phyloP scores from a whole-genome alignment of 2,113 vertebrate species.

The Oriolus oriolus region DNA sequence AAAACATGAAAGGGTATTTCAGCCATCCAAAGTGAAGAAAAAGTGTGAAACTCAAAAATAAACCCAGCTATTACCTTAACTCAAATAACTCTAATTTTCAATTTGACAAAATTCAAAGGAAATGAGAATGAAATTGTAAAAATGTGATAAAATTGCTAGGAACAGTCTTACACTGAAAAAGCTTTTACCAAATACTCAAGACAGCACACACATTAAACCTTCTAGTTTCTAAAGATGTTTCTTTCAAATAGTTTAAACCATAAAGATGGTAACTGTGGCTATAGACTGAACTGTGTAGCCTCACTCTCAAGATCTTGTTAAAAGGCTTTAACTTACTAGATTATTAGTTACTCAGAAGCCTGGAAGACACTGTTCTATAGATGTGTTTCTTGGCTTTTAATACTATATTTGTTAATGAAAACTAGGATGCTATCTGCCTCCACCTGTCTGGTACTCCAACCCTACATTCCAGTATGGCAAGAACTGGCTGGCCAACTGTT shows the following conservation, averaged over 20 bases:
- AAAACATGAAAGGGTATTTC: background rate
- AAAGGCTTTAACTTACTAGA: background rate
- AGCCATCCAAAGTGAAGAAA: background rate
- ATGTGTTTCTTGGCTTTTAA: background rate
- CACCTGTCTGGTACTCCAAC: background rate
- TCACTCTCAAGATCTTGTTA: background rate
- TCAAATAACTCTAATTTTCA: background rate
- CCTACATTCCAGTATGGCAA: background rate
- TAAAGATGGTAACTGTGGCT: background rate
- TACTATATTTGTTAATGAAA: background rate
- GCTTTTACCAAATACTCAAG: background rate
- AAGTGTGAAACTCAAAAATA: background rate
- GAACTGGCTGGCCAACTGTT: background rate
- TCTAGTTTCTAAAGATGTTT: background rate
- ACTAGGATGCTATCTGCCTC: background rate
- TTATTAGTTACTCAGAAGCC: background rate
- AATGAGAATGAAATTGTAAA: background rate
- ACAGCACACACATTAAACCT: background rate
- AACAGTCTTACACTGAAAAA: background rate
- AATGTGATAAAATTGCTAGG: background rate
- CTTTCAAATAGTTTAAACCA: background rate
- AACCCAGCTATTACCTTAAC: background rate
- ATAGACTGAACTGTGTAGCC: background rate
- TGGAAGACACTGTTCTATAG: background rate
- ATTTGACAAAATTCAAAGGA: background rate